phyloP scores from a whole-genome alignment of 2,888 invertebrate genomes.

The Subacronicta megacephala region DNA sequence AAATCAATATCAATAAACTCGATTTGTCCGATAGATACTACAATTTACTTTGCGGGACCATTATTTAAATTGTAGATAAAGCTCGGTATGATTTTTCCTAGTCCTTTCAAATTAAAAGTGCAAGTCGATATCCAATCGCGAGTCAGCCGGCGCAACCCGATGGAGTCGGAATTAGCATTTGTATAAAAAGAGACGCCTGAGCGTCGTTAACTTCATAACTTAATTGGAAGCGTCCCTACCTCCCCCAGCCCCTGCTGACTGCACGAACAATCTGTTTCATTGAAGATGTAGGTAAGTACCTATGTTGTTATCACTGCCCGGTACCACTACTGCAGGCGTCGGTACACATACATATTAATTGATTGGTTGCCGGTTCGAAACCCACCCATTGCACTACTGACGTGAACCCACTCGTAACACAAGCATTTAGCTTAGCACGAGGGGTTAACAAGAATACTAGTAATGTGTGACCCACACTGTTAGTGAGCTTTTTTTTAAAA shows the following conservation, averaged over 20 bases:
- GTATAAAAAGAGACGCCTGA: slow-evolving; percentile 50
- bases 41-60: slow-evolving; percentile 25
- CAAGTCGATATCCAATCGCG: slow-evolving; percentile 57
- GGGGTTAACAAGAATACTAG: no score
- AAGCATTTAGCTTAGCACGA: no score
- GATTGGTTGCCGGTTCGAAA: no score
- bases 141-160: slow-evolving; percentile 24
- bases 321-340: neutral
- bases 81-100: slow-evolving; percentile 28
- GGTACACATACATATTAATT: neutral
- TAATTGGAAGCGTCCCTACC: slow-evolving; percentile 29
- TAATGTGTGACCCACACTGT: no score
- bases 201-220: slow-evolving; percentile 42
- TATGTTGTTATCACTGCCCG: no score
- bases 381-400: no score
- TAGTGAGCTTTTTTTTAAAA: no score
- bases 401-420: no score
- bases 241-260: neutral
- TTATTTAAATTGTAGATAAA: slow-evolving; percentile 43
- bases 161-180: slow-evolving; percentile 58
- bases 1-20: slow-evolving; percentile 11
- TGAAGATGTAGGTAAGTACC: neutral
- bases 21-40: slow-evolving; percentile 9
- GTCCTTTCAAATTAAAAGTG: slow-evolving; percentile 54
- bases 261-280: neutral